Conservation (phyloP, 2,113 vertebrate genomes). For the Chaetodon auriga region DNA sequence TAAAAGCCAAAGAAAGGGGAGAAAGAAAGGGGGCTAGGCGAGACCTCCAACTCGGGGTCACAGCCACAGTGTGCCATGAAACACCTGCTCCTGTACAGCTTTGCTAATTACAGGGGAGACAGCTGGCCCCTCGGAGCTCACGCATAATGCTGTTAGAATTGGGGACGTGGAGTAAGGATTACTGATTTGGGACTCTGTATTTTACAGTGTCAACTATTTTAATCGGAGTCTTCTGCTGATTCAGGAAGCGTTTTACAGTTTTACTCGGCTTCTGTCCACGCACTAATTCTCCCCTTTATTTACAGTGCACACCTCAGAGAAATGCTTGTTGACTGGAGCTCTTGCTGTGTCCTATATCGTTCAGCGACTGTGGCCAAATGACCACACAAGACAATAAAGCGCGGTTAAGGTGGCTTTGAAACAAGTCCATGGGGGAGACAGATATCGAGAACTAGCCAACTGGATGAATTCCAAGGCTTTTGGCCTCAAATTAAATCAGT, state of each 20-base stretch:
- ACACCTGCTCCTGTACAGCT: slow-evolving; percentile 83
- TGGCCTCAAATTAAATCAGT: slow-evolving; percentile 76
- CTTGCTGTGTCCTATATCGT: slow-evolving; percentile 54
- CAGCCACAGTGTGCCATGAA: slow-evolving; percentile 73
- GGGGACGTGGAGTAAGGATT: slow-evolving; percentile 47
- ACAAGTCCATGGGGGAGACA: slow-evolving; percentile 64
- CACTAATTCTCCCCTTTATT: slow-evolving; percentile 58
- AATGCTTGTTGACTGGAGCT: slow-evolving; percentile 49
- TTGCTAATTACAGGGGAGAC: slow-evolving; percentile 75
- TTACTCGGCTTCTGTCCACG: slow-evolving; percentile 65
- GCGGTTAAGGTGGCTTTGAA: slow-evolving; percentile 69
- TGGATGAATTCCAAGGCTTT: slow-evolving; percentile 76
- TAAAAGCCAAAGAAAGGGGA: slow-evolving; percentile 73
- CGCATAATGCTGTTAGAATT: slow-evolving; percentile 60
- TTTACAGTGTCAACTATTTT: slow-evolving; percentile 61
- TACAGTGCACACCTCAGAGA: slow-evolving; percentile 61
- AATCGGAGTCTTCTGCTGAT: slow-evolving; percentile 62
- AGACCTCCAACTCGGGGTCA: slow-evolving; percentile 74
- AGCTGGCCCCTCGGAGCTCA: slow-evolving; percentile 70
- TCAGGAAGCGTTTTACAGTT: slow-evolving; percentile 49
- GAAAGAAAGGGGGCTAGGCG: slow-evolving; percentile 51
- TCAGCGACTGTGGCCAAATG: slow-evolving; percentile 64
- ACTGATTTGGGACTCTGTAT: slow-evolving; percentile 57
- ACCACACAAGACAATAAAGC: slow-evolving; percentile 66
- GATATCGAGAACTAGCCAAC: slow-evolving; percentile 63